A percentile compares a stretch with the other conserved stretches of the same genome.
These are phyloP conservation scores for Heliconius eleuchia DNA, from an alignment of 1,140 invertebrate species.

Conservation along the genomic window DNA sequence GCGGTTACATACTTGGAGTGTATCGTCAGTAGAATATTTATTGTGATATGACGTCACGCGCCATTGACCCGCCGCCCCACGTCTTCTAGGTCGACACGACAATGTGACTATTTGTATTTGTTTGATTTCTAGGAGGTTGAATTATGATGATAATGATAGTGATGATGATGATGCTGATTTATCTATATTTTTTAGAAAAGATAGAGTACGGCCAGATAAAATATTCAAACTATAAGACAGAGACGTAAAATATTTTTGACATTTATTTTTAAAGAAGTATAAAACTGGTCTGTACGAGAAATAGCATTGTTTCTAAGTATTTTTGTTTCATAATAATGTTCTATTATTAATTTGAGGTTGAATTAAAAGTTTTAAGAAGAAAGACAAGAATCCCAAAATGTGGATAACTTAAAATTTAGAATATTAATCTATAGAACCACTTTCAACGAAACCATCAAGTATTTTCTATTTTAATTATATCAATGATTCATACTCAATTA, in stretches of 20 bases:
- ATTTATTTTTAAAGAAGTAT: no score
- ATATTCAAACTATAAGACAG: not conserved
- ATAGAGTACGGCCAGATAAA: not conserved
- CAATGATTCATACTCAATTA: not conserved
- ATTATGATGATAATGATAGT: no score
- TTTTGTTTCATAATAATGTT: no score
- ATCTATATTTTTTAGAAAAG: not conserved
- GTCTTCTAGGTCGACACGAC: slow-evolving; percentile 25
- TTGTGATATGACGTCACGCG: slow-evolving; percentile 65
- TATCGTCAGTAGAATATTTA: slow-evolving; percentile 47
- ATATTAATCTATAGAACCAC: no score
- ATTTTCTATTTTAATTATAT: not conserved
- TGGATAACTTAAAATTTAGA: no score
- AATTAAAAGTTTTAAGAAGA: no score
- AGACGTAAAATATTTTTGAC: no score
- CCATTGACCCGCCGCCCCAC: slow-evolving; percentile 57
- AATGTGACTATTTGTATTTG: slow-evolving; percentile 6
- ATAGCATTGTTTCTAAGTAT: no score
- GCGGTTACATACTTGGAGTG: slow-evolving; percentile 48
- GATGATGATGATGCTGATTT: not conserved
- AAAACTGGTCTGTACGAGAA: no score
- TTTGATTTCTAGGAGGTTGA: not conserved
- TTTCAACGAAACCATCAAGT: not conserved
- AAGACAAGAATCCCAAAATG: no score
- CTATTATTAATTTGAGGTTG: no score